A percentile compares a stretch with the other conserved stretches of the same genome.
Conservation (phyloP, 35 echinoderm and acorn worm genomes). For the Ophiothrix spiculata region DNA sequence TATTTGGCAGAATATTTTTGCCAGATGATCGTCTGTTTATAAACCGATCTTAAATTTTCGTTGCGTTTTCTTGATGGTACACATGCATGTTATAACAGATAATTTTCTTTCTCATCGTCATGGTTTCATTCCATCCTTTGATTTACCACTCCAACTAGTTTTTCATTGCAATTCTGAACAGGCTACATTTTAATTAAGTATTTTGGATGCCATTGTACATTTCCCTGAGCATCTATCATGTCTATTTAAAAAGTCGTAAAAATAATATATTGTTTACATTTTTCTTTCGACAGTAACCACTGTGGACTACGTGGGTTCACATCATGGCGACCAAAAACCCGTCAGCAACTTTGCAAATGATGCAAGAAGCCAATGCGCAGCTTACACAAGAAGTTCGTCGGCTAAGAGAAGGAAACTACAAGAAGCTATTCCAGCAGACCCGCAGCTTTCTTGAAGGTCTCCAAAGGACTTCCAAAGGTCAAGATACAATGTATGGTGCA, state of each 20-base stretch:
- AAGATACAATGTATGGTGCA: slow-evolving; percentile 77
- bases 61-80: too few relatives aligned
- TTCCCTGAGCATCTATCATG: not conserved
- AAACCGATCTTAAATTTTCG: too few relatives aligned
- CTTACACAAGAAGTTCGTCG: slow-evolving; percentile 59
- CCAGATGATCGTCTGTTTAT: not conserved
- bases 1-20: not conserved
- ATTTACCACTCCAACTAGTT: too few relatives aligned
- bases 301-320: not conserved
- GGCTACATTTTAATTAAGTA: not conserved
- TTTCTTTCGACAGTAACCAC: too few relatives aligned
- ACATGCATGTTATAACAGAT: too few relatives aligned
- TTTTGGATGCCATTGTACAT: not conserved
- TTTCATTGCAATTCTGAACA: not conserved
- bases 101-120: too few relatives aligned
- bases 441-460: slow-evolving; percentile 91
- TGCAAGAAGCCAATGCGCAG: slow-evolving; percentile 67
- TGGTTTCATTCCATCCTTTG: too few relatives aligned
- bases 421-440: slow-evolving; percentile 79
- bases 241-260: not conserved
- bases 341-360: slow-evolving; percentile 44
- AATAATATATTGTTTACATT: too few relatives aligned
- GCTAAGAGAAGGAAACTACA: slow-evolving; percentile 56
- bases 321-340: slow-evolving; percentile 64
- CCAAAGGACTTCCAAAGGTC: slow-evolving; percentile 56